These are phyloP conservation scores for Drosophila mercatorum DNA, from an alignment of 2,888 invertebrate genomes.

Conservation along the genomic window DNA sequence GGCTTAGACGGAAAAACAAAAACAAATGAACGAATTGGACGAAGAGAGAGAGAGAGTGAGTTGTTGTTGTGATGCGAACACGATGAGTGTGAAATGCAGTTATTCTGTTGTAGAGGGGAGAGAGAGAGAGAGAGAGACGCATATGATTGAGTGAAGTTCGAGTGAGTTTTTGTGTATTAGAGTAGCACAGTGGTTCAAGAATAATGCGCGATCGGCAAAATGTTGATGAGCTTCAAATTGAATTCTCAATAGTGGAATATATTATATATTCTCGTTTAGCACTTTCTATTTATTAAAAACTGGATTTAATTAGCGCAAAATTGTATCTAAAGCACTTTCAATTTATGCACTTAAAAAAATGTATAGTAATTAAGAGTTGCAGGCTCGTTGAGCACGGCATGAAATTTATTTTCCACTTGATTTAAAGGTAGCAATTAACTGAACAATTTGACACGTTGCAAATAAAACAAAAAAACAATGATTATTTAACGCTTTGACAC, in stretches of 20 bases:
- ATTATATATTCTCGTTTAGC: too few species aligned
- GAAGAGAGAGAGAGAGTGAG: slow-evolving; percentile 17
- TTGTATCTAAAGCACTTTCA: background rate
- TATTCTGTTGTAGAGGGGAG: background rate
- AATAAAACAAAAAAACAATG: background rate
- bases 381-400: background rate
- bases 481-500: background rate
- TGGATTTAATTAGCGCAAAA: background rate
- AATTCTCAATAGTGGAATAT: too few species aligned
- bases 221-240: too few species aligned
- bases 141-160: slow-evolving; percentile 8
- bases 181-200: background rate
- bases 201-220: background rate
- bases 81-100: slow-evolving; percentile 34
- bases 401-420: slow-evolving; percentile 3
- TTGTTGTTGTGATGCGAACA: slow-evolving; percentile 16
- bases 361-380: background rate
- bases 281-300: background rate
- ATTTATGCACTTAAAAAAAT: background rate
- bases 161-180: background rate
- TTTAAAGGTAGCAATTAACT: background rate
- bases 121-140: slow-evolving; percentile 4
- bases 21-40: slow-evolving; percentile 11
- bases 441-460: background rate
- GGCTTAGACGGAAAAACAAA: slow-evolving; percentile 25